Percentiles rank a stretch among this genome's conserved stretches.
phyloP scores from a whole-genome alignment of 2,797 vertebrate genomes.

The Melanotaenia nigrans region DNA sequence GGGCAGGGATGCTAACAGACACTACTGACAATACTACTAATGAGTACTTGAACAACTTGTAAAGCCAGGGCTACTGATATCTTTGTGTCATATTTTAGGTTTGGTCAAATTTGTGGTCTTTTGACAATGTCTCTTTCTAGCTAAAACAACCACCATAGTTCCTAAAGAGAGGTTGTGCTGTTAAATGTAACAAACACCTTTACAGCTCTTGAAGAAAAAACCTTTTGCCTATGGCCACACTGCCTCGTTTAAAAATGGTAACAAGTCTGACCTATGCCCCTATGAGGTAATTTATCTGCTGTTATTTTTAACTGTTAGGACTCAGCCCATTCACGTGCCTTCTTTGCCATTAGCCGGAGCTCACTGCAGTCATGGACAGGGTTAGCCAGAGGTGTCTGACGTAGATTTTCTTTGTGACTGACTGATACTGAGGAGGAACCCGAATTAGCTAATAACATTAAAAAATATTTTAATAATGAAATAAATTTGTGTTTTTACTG shows the following conservation, averaged over 20 bases:
- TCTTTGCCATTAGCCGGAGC: slow-evolving; percentile 13
- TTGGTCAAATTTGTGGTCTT: not conserved
- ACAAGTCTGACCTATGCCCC: slow-evolving; percentile 20
- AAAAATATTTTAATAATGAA: not conserved
- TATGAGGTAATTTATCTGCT: slow-evolving; percentile 48
- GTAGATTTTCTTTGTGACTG: slow-evolving; percentile 25
- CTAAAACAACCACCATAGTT: not conserved
- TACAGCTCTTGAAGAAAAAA: not conserved
- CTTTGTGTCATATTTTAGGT: not conserved
- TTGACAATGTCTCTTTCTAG: not conserved
- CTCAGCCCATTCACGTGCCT: slow-evolving; percentile 41
- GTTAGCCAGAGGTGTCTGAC: slow-evolving; percentile 50
- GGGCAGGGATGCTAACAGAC: slow-evolving; percentile 42
- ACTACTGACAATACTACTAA: slow-evolving; percentile 4
- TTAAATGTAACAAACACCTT: not conserved
- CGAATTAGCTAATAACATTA: not conserved
- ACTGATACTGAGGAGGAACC: not conserved
- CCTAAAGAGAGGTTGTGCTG: too few relatives aligned
- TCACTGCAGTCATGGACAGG: slow-evolving; percentile 39
- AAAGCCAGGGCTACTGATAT: slow-evolving; percentile 25
- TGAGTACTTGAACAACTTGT: slow-evolving; percentile 27
- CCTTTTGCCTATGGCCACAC: not conserved
- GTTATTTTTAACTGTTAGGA: slow-evolving; percentile 63
- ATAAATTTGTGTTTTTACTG: not conserved
- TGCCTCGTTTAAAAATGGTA: not conserved